These are phyloP conservation scores for Ceratina japonica DNA, from an alignment of 1,140 invertebrate genomes.

Conservation along the genomic window DNA sequence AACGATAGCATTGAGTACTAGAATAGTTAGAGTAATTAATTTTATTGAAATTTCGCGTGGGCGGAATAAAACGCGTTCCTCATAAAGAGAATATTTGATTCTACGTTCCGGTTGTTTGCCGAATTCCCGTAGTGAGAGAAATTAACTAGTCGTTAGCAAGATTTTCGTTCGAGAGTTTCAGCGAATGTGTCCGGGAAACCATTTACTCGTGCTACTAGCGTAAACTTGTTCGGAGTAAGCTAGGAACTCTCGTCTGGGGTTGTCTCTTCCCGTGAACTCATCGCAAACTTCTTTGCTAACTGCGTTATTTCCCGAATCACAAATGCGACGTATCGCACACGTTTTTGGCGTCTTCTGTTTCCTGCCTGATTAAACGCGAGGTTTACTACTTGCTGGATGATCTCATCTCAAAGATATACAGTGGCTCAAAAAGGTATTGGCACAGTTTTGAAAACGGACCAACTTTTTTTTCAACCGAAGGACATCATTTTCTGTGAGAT, in stretches of 20 bases:
- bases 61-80: too few relatives aligned
- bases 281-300: constrained; percentile 16
- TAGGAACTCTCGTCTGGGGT: background rate
- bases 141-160: background rate
- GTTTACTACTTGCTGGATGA: background rate
- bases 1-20: too few relatives aligned
- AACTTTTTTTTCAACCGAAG: too few relatives aligned
- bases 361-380: background rate
- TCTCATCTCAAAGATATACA: too few relatives aligned
- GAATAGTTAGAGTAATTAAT: too few relatives aligned
- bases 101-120: too few relatives aligned
- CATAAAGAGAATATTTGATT: too few relatives aligned
- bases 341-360: too few relatives aligned
- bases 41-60: too few relatives aligned
- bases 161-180: background rate
- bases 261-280: background rate
- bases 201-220: background rate
- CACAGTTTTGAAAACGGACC: too few relatives aligned
- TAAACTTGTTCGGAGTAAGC: background rate
- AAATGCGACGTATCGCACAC: background rate
- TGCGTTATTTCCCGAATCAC: background rate
- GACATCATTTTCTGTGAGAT: too few relatives aligned
- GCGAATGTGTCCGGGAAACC: background rate
- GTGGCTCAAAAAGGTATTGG: too few relatives aligned
- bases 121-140: background rate